Percentiles rank a stretch among this genome's conserved stretches.
Conservation (phyloP, 2,113 vertebrate species). For the Leptodactylus fuscus region DNA sequence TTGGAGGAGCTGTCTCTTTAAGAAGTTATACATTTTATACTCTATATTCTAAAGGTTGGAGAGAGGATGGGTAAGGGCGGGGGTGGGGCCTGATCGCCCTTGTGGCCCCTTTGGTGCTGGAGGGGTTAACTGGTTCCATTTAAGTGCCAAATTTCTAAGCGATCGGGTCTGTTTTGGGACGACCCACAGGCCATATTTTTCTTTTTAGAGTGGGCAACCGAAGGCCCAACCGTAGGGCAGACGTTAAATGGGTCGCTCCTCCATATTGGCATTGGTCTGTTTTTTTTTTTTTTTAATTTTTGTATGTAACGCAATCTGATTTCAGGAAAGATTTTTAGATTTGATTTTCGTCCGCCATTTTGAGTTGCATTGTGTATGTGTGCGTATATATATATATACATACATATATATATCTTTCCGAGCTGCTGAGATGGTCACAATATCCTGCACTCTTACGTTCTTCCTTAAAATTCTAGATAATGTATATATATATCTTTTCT, state of each 20-base stretch:
- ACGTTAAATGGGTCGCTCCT: not conserved
- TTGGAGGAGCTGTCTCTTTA: not conserved
- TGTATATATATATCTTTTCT: slow-evolving; percentile 19
- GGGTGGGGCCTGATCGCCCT: no score
- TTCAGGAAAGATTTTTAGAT: not conserved
- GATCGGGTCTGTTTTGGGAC: not conserved
- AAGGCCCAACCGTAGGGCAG: not conserved
- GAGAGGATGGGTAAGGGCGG: no score
- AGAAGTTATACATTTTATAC: not conserved
- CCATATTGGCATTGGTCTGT: not conserved
- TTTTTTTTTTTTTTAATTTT: not conserved
- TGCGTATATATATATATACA: slow-evolving; percentile 1
- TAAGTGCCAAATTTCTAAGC: slow-evolving; percentile 38
- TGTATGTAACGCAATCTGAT: not conserved
- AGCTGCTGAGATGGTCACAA: not conserved
- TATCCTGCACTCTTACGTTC: slow-evolving; percentile 4
- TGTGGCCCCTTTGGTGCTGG: not conserved
- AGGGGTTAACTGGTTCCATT: not conserved
- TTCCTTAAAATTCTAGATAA: not conserved
- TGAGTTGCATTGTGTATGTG: not conserved
- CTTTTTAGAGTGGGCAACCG: not conserved
- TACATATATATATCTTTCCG: slow-evolving; percentile 14
- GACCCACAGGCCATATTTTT: not conserved
- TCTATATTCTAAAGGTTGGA: not conserved
- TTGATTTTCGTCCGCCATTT: not conserved